A percentile compares a stretch with the other conserved stretches of the same genome.
Conservation (phyloP, 1,140 invertebrate species). For the Drosophila rhopaloa region DNA sequence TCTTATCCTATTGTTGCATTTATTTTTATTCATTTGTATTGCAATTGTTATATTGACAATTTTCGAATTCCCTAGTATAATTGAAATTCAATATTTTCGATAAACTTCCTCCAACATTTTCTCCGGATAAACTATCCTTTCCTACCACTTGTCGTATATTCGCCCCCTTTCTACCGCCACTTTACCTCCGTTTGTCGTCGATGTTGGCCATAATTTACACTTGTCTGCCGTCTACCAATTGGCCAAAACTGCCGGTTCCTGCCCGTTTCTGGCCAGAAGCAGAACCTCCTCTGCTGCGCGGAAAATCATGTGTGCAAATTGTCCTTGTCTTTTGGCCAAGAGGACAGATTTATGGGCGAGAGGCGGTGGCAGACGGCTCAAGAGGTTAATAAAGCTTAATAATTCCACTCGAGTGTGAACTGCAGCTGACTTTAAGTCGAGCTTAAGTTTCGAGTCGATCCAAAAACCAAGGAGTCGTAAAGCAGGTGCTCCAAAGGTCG, state of each 20-base stretch:
- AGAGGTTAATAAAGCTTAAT: constrained; percentile 75
- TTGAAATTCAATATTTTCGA: no score
- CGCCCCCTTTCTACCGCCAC: no score
- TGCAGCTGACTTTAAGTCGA: constrained; percentile 51
- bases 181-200: constrained; percentile 1
- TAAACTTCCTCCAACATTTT: no score
- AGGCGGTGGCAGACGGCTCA: constrained; percentile 51
- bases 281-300: constrained; percentile 5
- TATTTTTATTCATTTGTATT: no score
- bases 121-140: no score
- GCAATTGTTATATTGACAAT: no score
- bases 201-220: constrained; percentile 70
- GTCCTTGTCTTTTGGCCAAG: constrained; percentile 53
- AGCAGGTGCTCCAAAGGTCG: constrained; percentile 28
- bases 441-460: constrained; percentile 2
- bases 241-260: constrained; percentile 28
- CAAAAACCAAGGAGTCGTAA: constrained; percentile 20
- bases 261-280: not conserved
- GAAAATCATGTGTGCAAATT: constrained; percentile 37
- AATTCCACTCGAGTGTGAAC: constrained; percentile 61
- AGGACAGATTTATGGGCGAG: constrained; percentile 54
- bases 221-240: constrained; percentile 59
- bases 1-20: no score
- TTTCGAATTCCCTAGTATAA: no score
- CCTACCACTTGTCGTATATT: no score